Evolutionary conservation across 2,113 vertebrate genomes (phyloP), one percentile per base, ranked within the genome.

Genomic region (Sardina pilchardus): DNA sequence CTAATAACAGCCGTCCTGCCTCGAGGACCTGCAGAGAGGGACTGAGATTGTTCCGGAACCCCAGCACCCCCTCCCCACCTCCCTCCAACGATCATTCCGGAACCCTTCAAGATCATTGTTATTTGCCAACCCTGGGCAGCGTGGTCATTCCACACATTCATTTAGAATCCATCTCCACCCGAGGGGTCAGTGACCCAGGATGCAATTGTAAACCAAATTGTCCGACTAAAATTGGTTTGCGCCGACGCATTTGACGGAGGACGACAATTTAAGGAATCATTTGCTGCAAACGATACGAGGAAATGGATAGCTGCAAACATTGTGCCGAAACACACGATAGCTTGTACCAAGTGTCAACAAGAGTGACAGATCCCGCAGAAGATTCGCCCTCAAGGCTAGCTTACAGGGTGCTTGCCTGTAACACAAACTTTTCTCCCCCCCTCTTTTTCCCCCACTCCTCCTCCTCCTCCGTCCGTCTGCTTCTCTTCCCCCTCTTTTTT

Each of bases 331-430:
- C 56, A 63, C 56, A 63, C 24, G 21, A 63, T 26, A 63, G 56
- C 5, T 26, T 63, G 56, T 63, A 26, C 21, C 24, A 9, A 7
- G 56, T 63, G 56, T 63, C 56, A 63, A 26, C 4, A 26, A 19
- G 24, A 6, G 24, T 26, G 56, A 63, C 56, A 6, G 56, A 63
- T 63, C 21, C 21, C 21, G 5, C n/a, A n/a, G n/a, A 4, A 5
- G 6, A 6, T 63, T 26, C 6, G 0, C 24, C 24, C 82, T 86
- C 5, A 56, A 82, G 26, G 89, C 87, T 86, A 75, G 87, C 86
- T 84, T 90, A 67, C 26, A 75, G 86, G 39, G 59, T 17, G 14
- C 19, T 85, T 86, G 87, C 89, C 88, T 91, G 88, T 81, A 47
- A 47, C 9, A 47, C 45, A 47, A 47, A 47, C 17, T 53, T 53